Percentiles rank a stretch among this genome's conserved stretches.
Evolutionary conservation across 2,797 vertebrate genomes (phyloP).

Genomic region (Gallinago nigripennis): DNA sequence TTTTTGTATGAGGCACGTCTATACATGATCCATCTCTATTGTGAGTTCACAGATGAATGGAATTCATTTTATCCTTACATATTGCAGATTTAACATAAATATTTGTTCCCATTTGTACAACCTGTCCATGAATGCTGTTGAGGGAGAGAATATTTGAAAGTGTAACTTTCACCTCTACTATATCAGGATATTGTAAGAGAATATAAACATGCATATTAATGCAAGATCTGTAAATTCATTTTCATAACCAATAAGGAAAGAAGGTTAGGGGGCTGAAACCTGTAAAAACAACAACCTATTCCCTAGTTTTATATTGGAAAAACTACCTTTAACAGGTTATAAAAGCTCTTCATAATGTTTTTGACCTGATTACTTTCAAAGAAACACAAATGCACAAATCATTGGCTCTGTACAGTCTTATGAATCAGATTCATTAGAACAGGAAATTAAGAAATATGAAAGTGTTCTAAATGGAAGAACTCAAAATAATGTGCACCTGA

Average conservation of each 20-base stretch:
- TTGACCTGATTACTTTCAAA: neutral
- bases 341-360: neutral
- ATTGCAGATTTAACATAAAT: constrained; percentile 5
- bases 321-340: neutral
- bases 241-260: neutral
- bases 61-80: constrained; percentile 13
- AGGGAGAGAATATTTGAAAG: neutral
- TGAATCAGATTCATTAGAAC: neutral
- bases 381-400: neutral
- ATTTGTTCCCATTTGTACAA: neutral
- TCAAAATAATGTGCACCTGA: neutral
- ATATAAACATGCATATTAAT: neutral
- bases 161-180: neutral
- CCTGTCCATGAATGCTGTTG: neutral
- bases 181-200: neutral
- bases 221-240: neutral
- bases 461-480: neutral
- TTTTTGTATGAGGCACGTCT: neutral
- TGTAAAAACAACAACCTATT: neutral
- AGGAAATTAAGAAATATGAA: neutral
- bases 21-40: neutral
- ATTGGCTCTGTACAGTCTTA: neutral
- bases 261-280: neutral
- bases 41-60: neutral
- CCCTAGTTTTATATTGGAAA: neutral